A percentile compares a stretch with the other conserved stretches of the same genome.
Conservation (phyloP, 1,140 invertebrate genomes). For the Solenopsis fugax region DNA sequence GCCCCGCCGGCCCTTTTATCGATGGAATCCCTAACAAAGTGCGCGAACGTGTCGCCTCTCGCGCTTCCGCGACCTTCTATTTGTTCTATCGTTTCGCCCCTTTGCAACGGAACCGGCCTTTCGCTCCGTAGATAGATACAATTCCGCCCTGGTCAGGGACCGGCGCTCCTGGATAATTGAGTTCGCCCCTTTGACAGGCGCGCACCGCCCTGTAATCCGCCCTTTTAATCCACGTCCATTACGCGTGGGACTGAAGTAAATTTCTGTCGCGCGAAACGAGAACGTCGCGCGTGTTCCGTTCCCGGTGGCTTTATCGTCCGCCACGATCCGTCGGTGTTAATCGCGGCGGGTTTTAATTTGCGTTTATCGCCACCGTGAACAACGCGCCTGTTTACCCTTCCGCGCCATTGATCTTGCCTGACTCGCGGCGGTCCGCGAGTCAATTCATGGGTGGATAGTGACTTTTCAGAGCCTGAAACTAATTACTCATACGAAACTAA, state of each 20-base stretch:
- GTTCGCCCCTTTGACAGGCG: conserved; percentile 54
- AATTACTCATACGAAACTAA: conserved; percentile 30
- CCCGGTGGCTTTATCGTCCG: neutral
- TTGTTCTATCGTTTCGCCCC: conserved; percentile 53
- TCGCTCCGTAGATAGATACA: conserved; percentile 55
- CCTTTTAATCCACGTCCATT: conserved; percentile 65
- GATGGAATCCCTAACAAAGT: conserved; percentile 59
- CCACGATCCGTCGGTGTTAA: conserved; percentile 41
- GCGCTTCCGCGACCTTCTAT: conserved; percentile 38
- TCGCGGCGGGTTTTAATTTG: conserved; percentile 46
- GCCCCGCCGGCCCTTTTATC: conserved; percentile 55
- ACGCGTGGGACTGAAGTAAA: conserved; percentile 42
- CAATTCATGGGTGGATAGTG: neutral
- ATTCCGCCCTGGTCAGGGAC: conserved; percentile 54
- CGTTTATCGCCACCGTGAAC: neutral
- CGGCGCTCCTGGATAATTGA: conserved; percentile 55
- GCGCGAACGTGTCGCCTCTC: conserved; percentile 51
- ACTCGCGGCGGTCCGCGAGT: conserved; percentile 10
- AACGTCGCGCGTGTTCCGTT: conserved; percentile 13
- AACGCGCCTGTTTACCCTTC: conserved; percentile 24
- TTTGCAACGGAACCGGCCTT: conserved; percentile 47
- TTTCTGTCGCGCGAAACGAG: conserved; percentile 41
- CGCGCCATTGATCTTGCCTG: neutral
- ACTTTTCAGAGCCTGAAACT: conserved; percentile 8
- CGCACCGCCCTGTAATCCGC: conserved; percentile 38